These are phyloP conservation scores for Clunio marinus DNA, from an alignment of 2,888 invertebrate species.

Conservation along the genomic window DNA sequence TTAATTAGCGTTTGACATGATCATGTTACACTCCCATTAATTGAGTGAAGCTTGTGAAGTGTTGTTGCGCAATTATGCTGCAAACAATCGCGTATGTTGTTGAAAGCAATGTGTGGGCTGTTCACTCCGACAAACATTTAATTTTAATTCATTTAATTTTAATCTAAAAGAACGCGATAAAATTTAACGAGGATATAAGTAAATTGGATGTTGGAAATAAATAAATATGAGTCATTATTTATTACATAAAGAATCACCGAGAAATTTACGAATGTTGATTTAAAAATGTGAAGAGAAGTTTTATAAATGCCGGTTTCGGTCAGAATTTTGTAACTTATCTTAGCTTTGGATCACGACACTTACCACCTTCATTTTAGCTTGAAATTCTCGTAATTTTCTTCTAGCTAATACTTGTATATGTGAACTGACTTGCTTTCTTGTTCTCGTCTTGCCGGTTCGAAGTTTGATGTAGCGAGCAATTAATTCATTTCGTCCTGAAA, in stretches of 20 bases:
- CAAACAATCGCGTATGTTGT: neutral
- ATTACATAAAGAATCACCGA: too few relatives aligned
- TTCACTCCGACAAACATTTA: too few relatives aligned
- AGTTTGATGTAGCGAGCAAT: slow-evolving; percentile 99
- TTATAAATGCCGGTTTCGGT: too few relatives aligned
- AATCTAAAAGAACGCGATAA: too few relatives aligned
- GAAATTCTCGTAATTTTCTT: slow-evolving; percentile 96
- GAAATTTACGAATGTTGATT: too few relatives aligned
- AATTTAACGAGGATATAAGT: too few relatives aligned
- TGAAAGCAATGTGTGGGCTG: slow-evolving; percentile 5
- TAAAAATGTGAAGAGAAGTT: too few relatives aligned
- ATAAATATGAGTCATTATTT: too few relatives aligned
- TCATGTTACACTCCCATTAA: slow-evolving; percentile 14
- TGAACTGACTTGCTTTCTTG: slow-evolving; percentile 99
- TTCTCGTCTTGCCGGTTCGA: slow-evolving; percentile 98
- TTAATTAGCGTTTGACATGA: slow-evolving; percentile 35
- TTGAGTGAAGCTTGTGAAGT: neutral
- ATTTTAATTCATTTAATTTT: too few relatives aligned
- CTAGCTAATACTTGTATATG: slow-evolving; percentile 99
- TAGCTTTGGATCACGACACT: too few relatives aligned
- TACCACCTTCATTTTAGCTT: slow-evolving; percentile 96
- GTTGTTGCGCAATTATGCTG: neutral
- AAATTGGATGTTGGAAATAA: too few relatives aligned
- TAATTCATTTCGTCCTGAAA: slow-evolving; percentile 97
- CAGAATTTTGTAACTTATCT: too few relatives aligned